Conservation (phyloP, 1,140 invertebrate genomes). For the roundworm (Caenorhabditis elegans) region WBcel235 BX284604.4:251501-252000, state of each 20-base stretch:
- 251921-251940: no score
- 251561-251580: slow-evolving; percentile 92
- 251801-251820: no score
- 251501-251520: slow-evolving; percentile 86
- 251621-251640: slow-evolving; percentile 68
- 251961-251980: background rate
- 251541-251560: slow-evolving; percentile 95
- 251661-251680: slow-evolving; percentile 67
- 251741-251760: no score
- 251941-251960: no score
- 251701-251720: slow-evolving; percentile 44
- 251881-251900: no score
- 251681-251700: slow-evolving; percentile 67
- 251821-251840: no score
- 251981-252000: background rate
- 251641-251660: slow-evolving; percentile 69
- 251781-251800: no score
- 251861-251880: no score
- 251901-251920: no score
- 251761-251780: no score
- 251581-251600: slow-evolving; percentile 94
- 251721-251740: no score
- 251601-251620: slow-evolving; percentile 74
- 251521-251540: slow-evolving; percentile 84
- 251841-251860: no score